phyloP scores from a whole-genome alignment of 2,888 invertebrate genomes.

The Galeruca laticollis region DNA sequence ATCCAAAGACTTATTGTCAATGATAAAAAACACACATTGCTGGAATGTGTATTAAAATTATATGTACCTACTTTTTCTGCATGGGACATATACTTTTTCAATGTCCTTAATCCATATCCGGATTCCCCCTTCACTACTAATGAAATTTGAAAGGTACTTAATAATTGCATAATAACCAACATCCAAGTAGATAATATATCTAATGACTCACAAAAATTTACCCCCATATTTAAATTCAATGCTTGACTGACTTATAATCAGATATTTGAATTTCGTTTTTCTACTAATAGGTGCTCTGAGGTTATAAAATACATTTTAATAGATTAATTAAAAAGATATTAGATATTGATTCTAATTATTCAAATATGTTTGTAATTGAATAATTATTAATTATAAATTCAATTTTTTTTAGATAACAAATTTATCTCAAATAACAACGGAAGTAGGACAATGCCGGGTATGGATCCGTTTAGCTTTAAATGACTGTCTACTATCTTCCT shows the following conservation, averaged over 20 bases:
- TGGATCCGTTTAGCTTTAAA: slow-evolving; percentile 93
- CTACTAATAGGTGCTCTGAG: no score
- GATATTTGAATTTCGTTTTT: no score
- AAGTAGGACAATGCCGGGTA: slow-evolving; percentile 91
- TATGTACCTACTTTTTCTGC: background rate
- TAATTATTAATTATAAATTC: slow-evolving; percentile 7
- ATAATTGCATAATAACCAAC: background rate
- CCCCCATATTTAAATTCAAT: no score
- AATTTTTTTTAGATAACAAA: slow-evolving; percentile 72
- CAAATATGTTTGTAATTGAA: background rate
- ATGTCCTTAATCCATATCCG: background rate
- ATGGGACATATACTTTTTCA: background rate
- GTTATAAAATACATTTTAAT: no score
- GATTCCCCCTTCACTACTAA: background rate
- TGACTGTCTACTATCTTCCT: slow-evolving; percentile 88
- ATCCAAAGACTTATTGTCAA: no score
- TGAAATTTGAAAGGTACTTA: background rate
- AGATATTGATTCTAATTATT: no score
- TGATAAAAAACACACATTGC: no score
- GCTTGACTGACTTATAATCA: no score
- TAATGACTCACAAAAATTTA: no score
- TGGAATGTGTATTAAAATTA: no score
- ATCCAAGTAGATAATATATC: no score
- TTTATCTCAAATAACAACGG: slow-evolving; percentile 85
- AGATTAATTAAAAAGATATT: no score